Evolutionary conservation across 2,797 vertebrate genomes (phyloP).

Genomic region (Mormyrus hasselquistii): DNA sequence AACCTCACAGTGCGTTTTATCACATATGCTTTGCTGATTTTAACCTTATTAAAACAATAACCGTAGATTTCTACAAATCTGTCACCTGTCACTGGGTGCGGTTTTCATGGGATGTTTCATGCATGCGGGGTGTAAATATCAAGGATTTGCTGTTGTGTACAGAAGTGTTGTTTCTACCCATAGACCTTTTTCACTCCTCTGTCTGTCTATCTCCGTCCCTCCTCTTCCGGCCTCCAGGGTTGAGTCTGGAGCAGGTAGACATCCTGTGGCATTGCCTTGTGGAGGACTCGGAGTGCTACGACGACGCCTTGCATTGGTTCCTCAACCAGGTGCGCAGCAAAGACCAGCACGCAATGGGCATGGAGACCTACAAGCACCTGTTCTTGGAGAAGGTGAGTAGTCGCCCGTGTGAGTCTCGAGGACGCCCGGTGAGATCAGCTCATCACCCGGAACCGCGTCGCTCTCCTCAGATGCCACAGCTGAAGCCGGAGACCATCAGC

Average conservation of each 20-base stretch:
- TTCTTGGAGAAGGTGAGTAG: conserved; percentile 89
- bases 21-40: neutral
- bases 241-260: conserved; percentile 97
- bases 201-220: neutral
- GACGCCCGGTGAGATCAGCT: neutral
- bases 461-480: conserved; percentile 84
- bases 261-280: conserved; percentile 98
- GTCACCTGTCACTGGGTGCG: neutral
- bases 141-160: neutral
- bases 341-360: conserved; percentile 99
- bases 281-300: conserved; percentile 90
- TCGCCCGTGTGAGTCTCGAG: neutral
- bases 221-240: conserved; percentile 53
- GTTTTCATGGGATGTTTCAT: neutral
- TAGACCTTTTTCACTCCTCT: neutral
- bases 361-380: conserved; percentile 98
- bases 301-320: conserved; percentile 97
- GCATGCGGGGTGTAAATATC: neutral
- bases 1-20: neutral
- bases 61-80: neutral
- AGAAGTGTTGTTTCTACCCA: neutral
- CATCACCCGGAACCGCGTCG: neutral
- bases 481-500: conserved; percentile 96
- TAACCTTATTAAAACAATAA: neutral
- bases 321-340: conserved; percentile 98